Evolutionary conservation across 2,888 invertebrate species (phyloP), one percentile per base, ranked within the genome.

Genomic region (Rhodophaea formosa): DNA sequence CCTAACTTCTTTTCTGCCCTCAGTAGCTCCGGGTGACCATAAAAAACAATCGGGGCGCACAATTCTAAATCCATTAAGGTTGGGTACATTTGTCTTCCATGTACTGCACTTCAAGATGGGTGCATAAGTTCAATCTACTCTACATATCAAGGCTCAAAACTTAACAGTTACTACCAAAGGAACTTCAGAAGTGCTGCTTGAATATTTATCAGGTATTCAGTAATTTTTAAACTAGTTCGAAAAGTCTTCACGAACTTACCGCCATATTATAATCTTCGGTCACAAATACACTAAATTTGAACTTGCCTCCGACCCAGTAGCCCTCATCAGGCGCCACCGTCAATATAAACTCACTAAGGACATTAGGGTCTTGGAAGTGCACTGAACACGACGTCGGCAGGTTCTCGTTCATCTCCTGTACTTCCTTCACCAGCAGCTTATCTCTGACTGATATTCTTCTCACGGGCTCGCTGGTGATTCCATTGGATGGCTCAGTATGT

Each of bases 211-310:
- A 35, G 35, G 10, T 35, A 35, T 35, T 10, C 8, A 10, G 35
- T 10, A 8, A 2, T 35, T 3, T 10, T 35, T 8, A 35, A 35
- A 12, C 10, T 35, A 10, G 35, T 35, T 35, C 10, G 12, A 35
- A 35, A 12, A 12, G n/a, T 12, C 35, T 3, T 35, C 3, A 35
- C n/a, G n/a, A 35, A 93, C 95, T 93, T 93, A 98, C 98, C 84
- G 96, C 96, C 95, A 98, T 98, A 87, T 98, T 98, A 92, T 98
- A 98, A 68, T 98, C 98, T 78, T 98, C 97, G 23, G 97, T 96
- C 59, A 98, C 96, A 75, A 93, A 93, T 68, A 98, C 93, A 76
- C 94, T 93, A 86, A 99, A 99, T 79, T 93, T 93, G 87, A 98
- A 99, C 68, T 92, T 93, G 39, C 98, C 98, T 58, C 96, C 96